phyloP scores from a whole-genome alignment of 2,888 invertebrate species.

The Dioctria rufipes region DNA sequence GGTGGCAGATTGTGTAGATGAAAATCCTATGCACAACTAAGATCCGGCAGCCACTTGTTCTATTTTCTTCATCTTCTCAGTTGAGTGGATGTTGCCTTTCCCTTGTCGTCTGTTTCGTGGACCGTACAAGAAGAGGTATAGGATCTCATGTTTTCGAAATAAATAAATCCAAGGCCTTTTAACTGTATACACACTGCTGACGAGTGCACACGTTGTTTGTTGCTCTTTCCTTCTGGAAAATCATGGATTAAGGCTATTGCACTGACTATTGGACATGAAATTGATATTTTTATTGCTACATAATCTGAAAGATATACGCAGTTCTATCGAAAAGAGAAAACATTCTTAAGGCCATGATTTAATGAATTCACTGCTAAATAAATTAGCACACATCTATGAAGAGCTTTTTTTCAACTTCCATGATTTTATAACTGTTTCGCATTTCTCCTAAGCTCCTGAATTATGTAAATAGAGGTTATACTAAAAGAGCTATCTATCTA shows the following conservation, averaged over 20 bases:
- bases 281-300: slow-evolving; percentile 28
- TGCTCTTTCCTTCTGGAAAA: slow-evolving; percentile 32
- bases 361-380: too few species aligned
- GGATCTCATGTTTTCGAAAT: slow-evolving; percentile 48
- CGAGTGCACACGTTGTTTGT: slow-evolving; percentile 30
- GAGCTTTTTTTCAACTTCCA: too few species aligned
- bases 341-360: too few species aligned
- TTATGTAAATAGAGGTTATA: too few species aligned
- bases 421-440: too few species aligned
- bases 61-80: slow-evolving; percentile 44
- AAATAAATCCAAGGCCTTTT: slow-evolving; percentile 37
- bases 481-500: too few species aligned
- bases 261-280: slow-evolving; percentile 42
- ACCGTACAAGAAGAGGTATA: background rate
- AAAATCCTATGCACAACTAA: slow-evolving; percentile 50
- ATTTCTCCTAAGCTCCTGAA: too few species aligned
- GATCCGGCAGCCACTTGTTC: slow-evolving; percentile 39
- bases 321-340: too few species aligned
- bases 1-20: background rate
- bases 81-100: slow-evolving; percentile 37
- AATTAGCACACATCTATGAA: too few species aligned
- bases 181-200: background rate
- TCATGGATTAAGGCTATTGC: slow-evolving; percentile 33
- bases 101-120: slow-evolving; percentile 10
- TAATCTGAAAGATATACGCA: background rate